phyloP scores from a whole-genome alignment of 2,797 vertebrate species.

The Rhadinocentrus ornatus region DNA sequence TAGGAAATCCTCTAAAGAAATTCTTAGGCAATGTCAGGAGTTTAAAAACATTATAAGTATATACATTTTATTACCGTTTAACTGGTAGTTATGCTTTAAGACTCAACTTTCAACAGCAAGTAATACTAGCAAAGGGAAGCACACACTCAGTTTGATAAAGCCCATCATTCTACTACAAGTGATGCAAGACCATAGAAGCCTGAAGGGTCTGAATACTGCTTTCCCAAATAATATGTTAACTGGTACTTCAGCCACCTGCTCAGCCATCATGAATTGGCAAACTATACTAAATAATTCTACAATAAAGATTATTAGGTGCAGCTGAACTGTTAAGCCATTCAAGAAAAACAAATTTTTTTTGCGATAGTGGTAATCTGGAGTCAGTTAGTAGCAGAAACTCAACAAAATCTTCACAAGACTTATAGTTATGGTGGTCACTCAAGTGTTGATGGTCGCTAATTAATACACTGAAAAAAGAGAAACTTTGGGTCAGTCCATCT shows the following conservation, averaged over 20 bases:
- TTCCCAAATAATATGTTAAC: background rate
- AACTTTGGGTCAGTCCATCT: constrained; percentile 52
- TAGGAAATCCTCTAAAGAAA: too few relatives aligned
- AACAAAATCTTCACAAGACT: constrained; percentile 32
- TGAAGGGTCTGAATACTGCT: background rate
- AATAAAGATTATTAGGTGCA: background rate
- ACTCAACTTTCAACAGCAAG: too few relatives aligned
- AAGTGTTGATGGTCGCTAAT: constrained; percentile 57
- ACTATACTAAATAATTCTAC: background rate
- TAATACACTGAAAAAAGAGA: constrained; percentile 35
- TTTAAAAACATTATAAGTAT: too few relatives aligned
- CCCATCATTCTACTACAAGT: background rate
- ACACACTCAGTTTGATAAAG: background rate
- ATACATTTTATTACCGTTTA: too few relatives aligned
- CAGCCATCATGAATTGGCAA: background rate
- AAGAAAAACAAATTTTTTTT: background rate
- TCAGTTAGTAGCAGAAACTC: constrained; percentile 27
- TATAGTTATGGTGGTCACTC: constrained; percentile 47
- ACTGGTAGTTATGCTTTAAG: too few relatives aligned
- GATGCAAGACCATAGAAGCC: background rate
- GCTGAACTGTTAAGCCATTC: background rate
- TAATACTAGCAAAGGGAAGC: background rate
- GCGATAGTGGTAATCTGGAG: constrained; percentile 9
- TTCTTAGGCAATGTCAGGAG: too few relatives aligned
- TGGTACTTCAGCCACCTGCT: background rate